phyloP scores from a whole-genome alignment of 2,888 invertebrate species.

The Caenorhabditis imperialis region DNA sequence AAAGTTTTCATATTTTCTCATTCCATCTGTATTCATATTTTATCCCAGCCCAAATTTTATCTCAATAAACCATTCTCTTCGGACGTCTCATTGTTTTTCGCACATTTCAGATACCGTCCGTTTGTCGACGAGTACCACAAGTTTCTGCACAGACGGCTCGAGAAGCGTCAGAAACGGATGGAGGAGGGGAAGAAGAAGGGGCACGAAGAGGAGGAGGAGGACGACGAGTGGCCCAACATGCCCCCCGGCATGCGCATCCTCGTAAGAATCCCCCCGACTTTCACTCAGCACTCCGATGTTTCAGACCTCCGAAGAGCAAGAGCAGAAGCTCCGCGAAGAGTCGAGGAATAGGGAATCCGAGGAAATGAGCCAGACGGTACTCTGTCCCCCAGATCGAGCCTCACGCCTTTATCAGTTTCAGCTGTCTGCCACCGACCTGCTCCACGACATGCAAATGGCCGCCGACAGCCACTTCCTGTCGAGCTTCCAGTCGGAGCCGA shows the following conservation, averaged over 20 bases:
- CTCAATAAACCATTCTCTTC: conserved; percentile 9
- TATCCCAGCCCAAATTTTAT: not conserved
- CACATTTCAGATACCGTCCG: conserved; percentile 37
- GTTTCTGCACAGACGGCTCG: conserved; percentile 29
- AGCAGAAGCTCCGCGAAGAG: not conserved
- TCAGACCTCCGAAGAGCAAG: conserved; percentile 12
- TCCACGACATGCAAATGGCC: conserved; percentile 20
- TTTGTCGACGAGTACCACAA: conserved; percentile 39
- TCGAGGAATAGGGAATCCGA: not conserved
- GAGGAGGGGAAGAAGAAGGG: conserved; percentile 18
- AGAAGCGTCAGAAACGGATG: conserved; percentile 17
- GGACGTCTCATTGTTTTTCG: not conserved
- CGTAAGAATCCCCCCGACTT: too few relatives aligned
- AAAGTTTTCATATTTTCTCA: not conserved
- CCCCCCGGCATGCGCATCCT: conserved; percentile 19
- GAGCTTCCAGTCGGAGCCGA: conserved; percentile 1
- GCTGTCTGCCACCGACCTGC: conserved; percentile 21
- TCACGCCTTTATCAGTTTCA: conserved; percentile 15
- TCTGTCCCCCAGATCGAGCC: not conserved
- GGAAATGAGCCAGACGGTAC: conserved; percentile 8
- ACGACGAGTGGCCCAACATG: conserved; percentile 43
- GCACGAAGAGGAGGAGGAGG: conserved; percentile 12
- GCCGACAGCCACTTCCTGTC: conserved; percentile 5
- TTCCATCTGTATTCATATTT: not conserved
- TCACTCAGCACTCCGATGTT: not conserved